Evolutionary conservation across 2,797 vertebrate genomes (phyloP), one percentile per base, ranked within the genome.

Genomic region (Falco novaeseelandiae): DNA sequence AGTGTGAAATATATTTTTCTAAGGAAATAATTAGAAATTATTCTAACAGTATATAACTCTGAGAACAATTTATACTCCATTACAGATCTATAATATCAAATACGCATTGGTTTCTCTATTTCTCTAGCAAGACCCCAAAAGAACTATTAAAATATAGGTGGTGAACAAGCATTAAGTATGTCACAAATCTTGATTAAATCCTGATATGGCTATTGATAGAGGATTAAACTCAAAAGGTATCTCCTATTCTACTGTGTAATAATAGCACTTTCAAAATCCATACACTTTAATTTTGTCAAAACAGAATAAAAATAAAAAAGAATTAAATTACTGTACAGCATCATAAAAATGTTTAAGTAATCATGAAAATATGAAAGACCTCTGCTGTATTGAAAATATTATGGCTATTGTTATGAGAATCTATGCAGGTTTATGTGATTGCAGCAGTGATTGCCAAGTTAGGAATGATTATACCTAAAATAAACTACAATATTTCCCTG

Each of bases 261-360:
- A 82, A 91, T 55, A 91, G 16, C 18, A 55, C 38, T 86, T 88
- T 58, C 52, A 93, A 94, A 93, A 87, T 67, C 14, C 20, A 54
- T 40, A 89, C 32, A 38, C 34, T 93, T 93, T 82, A 79, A 89
- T 89, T 86, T 89, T 88, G 21, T 36, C 46, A 44, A 93, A 96
- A 80, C 32, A 71, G 73, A 84, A 46, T 16, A 65, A 76, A 82
- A 94, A 88, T 88, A 90, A 94, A 91, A 90, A 90, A 44, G 22
- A 70, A 89, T 83, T 2, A 70, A 89, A 87, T 91, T 92, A 51
- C 62, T 62, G 5, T 36, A 61, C 19, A 80, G 14, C 44, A 63
- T 44, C 78, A 89, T 78, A 83, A 72, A 90, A 61, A 30, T 49
- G 16, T 85, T 93, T 87, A 84, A 86, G 69, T 63, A 90, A 84